A percentile compares a stretch with the other conserved stretches of the same genome.
phyloP scores from a whole-genome alignment of 2,113 vertebrate species.

The Odocoileus virginianus region DNA sequence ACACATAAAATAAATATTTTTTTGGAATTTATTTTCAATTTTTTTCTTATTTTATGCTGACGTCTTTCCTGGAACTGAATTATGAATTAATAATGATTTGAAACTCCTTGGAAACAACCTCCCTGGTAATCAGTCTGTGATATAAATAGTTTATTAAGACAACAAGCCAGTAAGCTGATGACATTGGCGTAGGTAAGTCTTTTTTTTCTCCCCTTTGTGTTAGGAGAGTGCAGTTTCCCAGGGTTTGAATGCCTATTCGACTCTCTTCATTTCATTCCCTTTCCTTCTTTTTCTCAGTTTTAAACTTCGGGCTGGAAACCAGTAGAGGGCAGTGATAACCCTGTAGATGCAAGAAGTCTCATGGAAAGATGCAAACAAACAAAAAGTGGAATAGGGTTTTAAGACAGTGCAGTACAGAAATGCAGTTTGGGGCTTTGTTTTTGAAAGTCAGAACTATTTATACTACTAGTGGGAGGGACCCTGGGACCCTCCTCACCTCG shows the following conservation, averaged over 20 bases:
- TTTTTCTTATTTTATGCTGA: neutral
- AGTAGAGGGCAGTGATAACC: constrained; percentile 73
- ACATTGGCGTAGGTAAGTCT: no score
- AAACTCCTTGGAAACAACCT: neutral
- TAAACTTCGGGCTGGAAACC: constrained; percentile 34
- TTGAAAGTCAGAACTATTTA: neutral
- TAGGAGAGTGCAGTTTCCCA: neutral
- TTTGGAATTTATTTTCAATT: neutral
- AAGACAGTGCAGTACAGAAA: neutral
- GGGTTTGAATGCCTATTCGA: neutral
- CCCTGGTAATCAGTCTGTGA: neutral
- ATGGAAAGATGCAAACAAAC: neutral
- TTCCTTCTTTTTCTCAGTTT: neutral
- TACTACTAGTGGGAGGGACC: neutral
- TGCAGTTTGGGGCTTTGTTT: neutral
- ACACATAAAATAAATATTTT: neutral
- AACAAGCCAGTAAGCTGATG: neutral
- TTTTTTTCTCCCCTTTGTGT: neutral
- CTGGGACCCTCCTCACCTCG: neutral
- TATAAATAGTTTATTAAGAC: neutral
- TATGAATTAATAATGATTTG: neutral
- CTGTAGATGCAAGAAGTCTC: neutral
- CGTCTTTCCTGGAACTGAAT: neutral
- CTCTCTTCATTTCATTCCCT: neutral
- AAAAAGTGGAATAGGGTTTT: neutral